Evolutionary conservation across 2,888 invertebrate genomes (phyloP).

Genomic region (Monoplex corrugatus): DNA sequence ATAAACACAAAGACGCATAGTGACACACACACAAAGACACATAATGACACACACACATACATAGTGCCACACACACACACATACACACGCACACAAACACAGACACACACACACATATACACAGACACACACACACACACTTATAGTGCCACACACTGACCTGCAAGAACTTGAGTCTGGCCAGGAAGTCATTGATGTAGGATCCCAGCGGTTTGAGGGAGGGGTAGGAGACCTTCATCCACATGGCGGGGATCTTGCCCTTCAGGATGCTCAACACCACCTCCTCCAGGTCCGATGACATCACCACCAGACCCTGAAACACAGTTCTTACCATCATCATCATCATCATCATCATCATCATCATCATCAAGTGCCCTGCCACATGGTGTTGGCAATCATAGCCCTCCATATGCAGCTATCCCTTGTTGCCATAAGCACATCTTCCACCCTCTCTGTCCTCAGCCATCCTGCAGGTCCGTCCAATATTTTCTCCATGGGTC

Average conservation of each 20-base stretch:
- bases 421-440: too few relatives aligned
- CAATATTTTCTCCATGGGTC: too few relatives aligned
- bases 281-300: conserved; percentile 92
- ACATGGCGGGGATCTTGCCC: conserved; percentile 85
- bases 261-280: conserved; percentile 91
- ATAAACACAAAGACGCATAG: background rate
- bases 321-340: too few relatives aligned
- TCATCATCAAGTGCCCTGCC: too few relatives aligned
- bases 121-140: background rate
- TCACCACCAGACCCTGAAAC: conserved; percentile 89
- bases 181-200: conserved; percentile 82
- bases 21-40: background rate
- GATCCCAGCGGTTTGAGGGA: conserved; percentile 82
- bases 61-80: background rate
- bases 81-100: background rate
- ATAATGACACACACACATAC: background rate
- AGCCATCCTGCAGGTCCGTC: too few relatives aligned
- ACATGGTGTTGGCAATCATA: too few relatives aligned
- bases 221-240: conserved; percentile 82
- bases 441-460: too few relatives aligned
- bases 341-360: too few relatives aligned
- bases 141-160: too few relatives aligned
- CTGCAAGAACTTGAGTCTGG: conserved; percentile 85
- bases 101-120: background rate
- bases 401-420: too few relatives aligned